Conservation (phyloP, 2,113 vertebrate genomes). For the Scopus umbretta region DNA sequence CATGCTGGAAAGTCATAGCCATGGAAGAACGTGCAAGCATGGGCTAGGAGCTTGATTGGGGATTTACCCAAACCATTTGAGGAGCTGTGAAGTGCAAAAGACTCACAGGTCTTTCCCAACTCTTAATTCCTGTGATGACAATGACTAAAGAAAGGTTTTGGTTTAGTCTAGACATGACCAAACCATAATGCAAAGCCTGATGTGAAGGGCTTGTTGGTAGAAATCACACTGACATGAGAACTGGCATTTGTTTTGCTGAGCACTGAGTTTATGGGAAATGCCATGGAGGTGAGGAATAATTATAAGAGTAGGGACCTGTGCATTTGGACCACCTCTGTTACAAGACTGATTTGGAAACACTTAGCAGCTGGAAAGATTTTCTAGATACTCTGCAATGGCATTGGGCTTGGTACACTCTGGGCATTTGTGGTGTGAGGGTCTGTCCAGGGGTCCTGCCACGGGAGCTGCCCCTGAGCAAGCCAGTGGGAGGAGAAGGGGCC, state of each 20-base stretch:
- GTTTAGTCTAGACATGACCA: neutral
- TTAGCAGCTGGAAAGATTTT: neutral
- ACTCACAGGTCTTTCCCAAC: neutral
- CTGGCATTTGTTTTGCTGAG: neutral
- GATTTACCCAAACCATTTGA: neutral
- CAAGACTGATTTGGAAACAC: neutral
- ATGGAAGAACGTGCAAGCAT: fast-evolving
- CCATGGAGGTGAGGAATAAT: neutral
- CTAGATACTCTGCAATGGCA: neutral
- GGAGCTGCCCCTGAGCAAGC: neutral
- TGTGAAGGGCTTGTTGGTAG: neutral
- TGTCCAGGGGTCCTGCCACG: neutral
- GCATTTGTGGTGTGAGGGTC: neutral
- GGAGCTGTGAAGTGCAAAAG: neutral
- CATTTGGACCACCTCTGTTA: neutral
- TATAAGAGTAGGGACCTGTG: neutral
- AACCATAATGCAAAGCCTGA: neutral
- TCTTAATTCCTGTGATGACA: neutral
- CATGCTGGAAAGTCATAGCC: neutral
- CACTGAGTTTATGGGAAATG: neutral
- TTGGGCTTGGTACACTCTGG: neutral
- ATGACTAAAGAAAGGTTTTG: neutral
- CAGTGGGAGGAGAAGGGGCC: neutral
- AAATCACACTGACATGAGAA: neutral
- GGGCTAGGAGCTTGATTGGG: fast-evolving